Evolutionary conservation across 2,113 vertebrate species (phyloP).

Genomic region (Aplodontia rufa): DNA sequence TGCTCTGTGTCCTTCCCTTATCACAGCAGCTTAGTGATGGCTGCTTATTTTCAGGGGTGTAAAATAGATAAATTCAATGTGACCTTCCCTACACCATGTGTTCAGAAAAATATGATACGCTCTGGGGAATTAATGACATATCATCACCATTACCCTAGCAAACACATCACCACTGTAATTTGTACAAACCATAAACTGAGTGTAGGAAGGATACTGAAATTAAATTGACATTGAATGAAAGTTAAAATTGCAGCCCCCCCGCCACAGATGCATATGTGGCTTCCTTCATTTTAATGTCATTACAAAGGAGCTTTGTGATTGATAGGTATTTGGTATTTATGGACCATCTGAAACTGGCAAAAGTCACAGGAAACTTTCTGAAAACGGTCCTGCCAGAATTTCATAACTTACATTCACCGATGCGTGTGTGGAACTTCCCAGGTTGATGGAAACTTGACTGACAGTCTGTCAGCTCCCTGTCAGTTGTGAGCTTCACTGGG

Average conservation of each 20-base stretch:
- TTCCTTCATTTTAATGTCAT: constrained; percentile 39
- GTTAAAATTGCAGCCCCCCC: constrained; percentile 41
- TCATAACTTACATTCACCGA: background rate
- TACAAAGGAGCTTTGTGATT: constrained; percentile 3
- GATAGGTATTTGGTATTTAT: constrained; percentile 19
- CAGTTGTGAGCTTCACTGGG: background rate
- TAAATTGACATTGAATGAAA: constrained; percentile 63
- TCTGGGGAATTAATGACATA: constrained; percentile 74
- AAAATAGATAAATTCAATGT: constrained; percentile 64
- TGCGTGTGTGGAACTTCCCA: background rate
- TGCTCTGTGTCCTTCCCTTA: background rate
- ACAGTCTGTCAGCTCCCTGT: background rate
- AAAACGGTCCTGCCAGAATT: background rate
- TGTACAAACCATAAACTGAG: constrained; percentile 69
- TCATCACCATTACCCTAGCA: constrained; percentile 67
- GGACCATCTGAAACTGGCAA: background rate
- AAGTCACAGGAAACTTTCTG: background rate
- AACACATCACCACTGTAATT: constrained; percentile 69
- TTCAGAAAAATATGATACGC: constrained; percentile 70
- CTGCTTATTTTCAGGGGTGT: constrained; percentile 10
- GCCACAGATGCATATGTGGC: background rate
- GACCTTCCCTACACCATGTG: constrained; percentile 59
- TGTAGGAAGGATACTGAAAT: constrained; percentile 47
- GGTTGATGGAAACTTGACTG: background rate
- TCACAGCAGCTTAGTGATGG: background rate